Evolutionary conservation across 2,797 vertebrate species (phyloP), one percentile per base, ranked within the genome.

Genomic region (Amblyraja radiata): DNA sequence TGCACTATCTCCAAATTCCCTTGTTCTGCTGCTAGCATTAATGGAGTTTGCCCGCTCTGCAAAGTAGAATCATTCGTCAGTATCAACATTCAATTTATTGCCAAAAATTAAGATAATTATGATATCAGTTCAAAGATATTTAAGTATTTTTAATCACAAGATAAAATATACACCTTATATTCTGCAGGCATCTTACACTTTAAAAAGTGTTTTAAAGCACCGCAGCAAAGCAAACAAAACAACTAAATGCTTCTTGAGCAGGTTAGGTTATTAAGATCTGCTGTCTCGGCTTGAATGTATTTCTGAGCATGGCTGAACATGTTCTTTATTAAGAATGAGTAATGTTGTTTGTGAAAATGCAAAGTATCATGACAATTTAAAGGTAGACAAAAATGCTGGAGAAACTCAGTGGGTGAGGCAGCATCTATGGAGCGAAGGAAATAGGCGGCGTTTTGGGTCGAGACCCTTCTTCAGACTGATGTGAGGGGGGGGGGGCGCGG

Each of bases 21-120:
- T 95, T 99, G 98, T 93, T 99, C 98, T 0, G 98, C 97, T 21
- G 98, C 98, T 94, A 99, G 93, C 98, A 99, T 99, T 94, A 99
- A 94, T 0, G 98, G 97, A 21, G 98, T 99, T 96, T 99, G 99
- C 46, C 99, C 98, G 86, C 98, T 98, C 98, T 99, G 94, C 93
- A 25, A 90, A 78, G 93, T 76, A 95, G 94, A 93, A 84, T 88
- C 11, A 14, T 94, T 93, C 14, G 23, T 93, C 76, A 68, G 18
- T 76, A 32, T 28, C 71, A 92, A 76, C 23, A n/a, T 92, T 92
- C 90, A 92, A 92, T n/a, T 90, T 90, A 90, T 73, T 58, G 1
- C 7, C 36, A 73, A 73, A 25, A 54, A 28, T 92, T 21, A 84
- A 61, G 23, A 91, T 36, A 71, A 71, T 1, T 36, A 2, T 39